These are phyloP conservation scores for Temnothorax nylanderi DNA, from an alignment of 1,140 invertebrate species.

Conservation along the genomic window DNA sequence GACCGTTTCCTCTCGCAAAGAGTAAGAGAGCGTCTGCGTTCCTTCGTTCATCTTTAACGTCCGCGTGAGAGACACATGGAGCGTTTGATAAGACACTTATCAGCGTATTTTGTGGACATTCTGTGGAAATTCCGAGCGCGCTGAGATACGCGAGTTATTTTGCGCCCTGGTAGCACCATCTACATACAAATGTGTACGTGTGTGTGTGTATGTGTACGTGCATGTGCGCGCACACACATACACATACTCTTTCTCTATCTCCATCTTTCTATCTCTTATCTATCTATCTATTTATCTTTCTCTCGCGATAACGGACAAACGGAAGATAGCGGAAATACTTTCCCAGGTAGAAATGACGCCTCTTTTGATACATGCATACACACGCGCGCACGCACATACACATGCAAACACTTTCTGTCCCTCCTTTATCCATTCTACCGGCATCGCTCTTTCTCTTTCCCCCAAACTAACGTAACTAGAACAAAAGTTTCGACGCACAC, in stretches of 20 bases:
- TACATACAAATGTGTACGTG: neutral
- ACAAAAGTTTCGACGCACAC: constrained; percentile 69
- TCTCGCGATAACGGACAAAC: constrained; percentile 47
- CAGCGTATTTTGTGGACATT: constrained; percentile 38
- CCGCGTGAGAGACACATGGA: neutral
- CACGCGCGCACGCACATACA: neutral
- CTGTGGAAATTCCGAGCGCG: constrained; percentile 1
- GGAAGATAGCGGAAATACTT: constrained; percentile 68
- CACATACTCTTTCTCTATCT: neutral
- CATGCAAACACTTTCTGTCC: constrained; percentile 1
- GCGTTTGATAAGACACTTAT: constrained; percentile 52
- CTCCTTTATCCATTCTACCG: constrained; percentile 1
- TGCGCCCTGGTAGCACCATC: neutral
- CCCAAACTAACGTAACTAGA: constrained; percentile 59
- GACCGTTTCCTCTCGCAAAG: neutral
- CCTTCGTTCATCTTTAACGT: constrained; percentile 16
- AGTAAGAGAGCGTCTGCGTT: neutral
- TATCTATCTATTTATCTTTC: neutral
- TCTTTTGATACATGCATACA: constrained; percentile 54
- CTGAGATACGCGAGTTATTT: constrained; percentile 36
- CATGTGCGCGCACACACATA: no score
- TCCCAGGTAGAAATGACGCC: constrained; percentile 57
- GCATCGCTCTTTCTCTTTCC: constrained; percentile 31
- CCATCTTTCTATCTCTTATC: neutral
- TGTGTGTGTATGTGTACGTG: neutral